These are phyloP conservation scores for Lochmaea capreae DNA, from an alignment of 2,888 invertebrate genomes.

Conservation along the genomic window DNA sequence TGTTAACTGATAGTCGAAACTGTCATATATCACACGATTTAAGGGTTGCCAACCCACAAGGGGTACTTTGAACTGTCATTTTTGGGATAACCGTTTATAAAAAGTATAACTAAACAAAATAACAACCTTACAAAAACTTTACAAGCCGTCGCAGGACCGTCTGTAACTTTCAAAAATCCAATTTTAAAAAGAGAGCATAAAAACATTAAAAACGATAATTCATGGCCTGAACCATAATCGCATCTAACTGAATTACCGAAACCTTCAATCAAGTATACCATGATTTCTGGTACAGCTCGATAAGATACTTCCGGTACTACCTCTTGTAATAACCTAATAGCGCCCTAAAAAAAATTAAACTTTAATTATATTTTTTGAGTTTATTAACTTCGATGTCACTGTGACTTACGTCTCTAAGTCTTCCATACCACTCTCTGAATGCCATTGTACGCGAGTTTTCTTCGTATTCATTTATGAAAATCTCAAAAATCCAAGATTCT, in stretches of 20 bases:
- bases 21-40: too few relatives aligned
- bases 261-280: slow-evolving; percentile 87
- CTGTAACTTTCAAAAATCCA: slow-evolving; percentile 77
- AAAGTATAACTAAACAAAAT: neutral
- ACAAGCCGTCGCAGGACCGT: slow-evolving; percentile 83
- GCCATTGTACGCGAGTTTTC: slow-evolving; percentile 97
- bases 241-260: slow-evolving; percentile 97
- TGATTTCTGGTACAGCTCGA: slow-evolving; percentile 82
- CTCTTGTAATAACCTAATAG: slow-evolving; percentile 73
- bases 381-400: neutral
- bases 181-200: slow-evolving; percentile 94
- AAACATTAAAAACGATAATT: slow-evolving; percentile 95
- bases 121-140: slow-evolving; percentile 78
- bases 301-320: slow-evolving; percentile 75
- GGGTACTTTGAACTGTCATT: too few relatives aligned
- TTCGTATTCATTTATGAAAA: slow-evolving; percentile 90
- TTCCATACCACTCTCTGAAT: slow-evolving; percentile 84
- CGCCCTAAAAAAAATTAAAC: slow-evolving; percentile 64
- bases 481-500: slow-evolving; percentile 80
- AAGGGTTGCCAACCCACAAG: too few relatives aligned
- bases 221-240: slow-evolving; percentile 99
- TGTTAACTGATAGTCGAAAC: too few relatives aligned
- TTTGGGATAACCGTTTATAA: too few relatives aligned
- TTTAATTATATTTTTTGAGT: too few relatives aligned
- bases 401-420: slow-evolving; percentile 67